These are phyloP conservation scores for Pachycephus smyrnensis DNA, from an alignment of 2,888 invertebrate genomes.

Conservation along the genomic window DNA sequence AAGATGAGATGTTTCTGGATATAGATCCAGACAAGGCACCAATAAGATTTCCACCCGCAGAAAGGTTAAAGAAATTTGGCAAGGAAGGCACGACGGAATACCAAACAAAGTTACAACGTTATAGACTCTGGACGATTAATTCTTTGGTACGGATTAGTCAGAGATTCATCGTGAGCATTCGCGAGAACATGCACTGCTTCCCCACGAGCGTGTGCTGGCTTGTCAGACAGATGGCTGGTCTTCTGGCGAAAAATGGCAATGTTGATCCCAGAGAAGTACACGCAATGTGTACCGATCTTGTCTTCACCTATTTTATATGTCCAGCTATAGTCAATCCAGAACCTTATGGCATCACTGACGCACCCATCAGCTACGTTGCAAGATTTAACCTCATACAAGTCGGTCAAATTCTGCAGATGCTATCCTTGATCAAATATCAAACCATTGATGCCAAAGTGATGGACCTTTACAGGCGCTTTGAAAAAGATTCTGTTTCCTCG, in stretches of 20 bases:
- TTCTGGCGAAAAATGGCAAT: constrained; percentile 73
- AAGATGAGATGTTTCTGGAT: constrained; percentile 92
- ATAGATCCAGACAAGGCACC: constrained; percentile 89
- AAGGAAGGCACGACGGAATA: constrained; percentile 81
- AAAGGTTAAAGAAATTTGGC: constrained; percentile 79
- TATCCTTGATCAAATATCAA: constrained; percentile 88
- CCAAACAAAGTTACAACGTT: constrained; percentile 78
- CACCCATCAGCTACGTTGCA: constrained; percentile 90
- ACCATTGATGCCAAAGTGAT: constrained; percentile 78
- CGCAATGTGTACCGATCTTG: constrained; percentile 90
- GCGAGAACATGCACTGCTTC: constrained; percentile 89
- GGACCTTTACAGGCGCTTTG: constrained; percentile 85
- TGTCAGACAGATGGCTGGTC: constrained; percentile 84
- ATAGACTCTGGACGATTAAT: constrained; percentile 83
- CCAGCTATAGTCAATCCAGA: constrained; percentile 97
- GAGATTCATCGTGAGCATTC: constrained; percentile 84
- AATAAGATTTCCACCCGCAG: constrained; percentile 72
- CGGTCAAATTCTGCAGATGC: constrained; percentile 92
- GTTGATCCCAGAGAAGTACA: constrained; percentile 72
- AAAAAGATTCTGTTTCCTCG: constrained; percentile 82
- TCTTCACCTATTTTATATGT: constrained; percentile 94
- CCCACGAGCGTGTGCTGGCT: constrained; percentile 92
- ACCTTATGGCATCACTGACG: constrained; percentile 92
- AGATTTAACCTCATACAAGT: constrained; percentile 91
- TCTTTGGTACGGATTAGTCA: constrained; percentile 84